Evolutionary conservation across 2,888 invertebrate genomes (phyloP).

Genomic region (Monochamus alternatus): DNA sequence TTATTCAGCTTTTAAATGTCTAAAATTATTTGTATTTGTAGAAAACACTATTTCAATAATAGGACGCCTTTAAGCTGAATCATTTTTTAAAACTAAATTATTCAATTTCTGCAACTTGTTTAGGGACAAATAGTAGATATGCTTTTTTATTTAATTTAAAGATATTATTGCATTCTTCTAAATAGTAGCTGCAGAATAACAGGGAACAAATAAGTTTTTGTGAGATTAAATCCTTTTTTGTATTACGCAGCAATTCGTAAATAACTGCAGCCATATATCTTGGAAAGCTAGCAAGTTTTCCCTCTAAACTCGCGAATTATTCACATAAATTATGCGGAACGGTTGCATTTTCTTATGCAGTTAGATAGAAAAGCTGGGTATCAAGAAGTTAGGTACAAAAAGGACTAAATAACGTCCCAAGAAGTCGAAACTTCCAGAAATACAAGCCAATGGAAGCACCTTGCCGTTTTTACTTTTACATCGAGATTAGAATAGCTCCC

Average conservation of each 20-base stretch:
- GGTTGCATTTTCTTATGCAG: slow-evolving; percentile 66
- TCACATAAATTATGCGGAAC: slow-evolving; percentile 63
- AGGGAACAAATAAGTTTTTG: slow-evolving; percentile 60
- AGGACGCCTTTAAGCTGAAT: no score
- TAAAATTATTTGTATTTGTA: no score
- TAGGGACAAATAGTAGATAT: no score
- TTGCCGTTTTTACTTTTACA: slow-evolving; percentile 55
- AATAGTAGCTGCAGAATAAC: slow-evolving; percentile 34
- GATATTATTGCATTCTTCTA: slow-evolving; percentile 14
- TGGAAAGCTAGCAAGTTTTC: slow-evolving; percentile 59
- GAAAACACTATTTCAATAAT: no score
- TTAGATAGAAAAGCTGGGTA: slow-evolving; percentile 52
- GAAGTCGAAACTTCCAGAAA: slow-evolving; percentile 39
- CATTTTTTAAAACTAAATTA: no score
- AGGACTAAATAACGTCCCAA: slow-evolving; percentile 28
- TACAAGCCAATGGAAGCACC: slow-evolving; percentile 40
- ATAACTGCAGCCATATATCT: slow-evolving; percentile 64
- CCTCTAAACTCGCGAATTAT: slow-evolving; percentile 63
- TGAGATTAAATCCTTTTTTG: slow-evolving; percentile 54
- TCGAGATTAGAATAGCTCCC: slow-evolving; percentile 68
- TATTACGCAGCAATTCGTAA: slow-evolving; percentile 63
- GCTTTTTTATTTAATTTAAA: no score
- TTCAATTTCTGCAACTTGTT: no score
- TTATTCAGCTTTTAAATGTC: no score
- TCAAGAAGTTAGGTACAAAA: slow-evolving; percentile 43